These are phyloP conservation scores for Thunnus albacares DNA, from an alignment of 2,797 vertebrate genomes.

Conservation along the genomic window DNA sequence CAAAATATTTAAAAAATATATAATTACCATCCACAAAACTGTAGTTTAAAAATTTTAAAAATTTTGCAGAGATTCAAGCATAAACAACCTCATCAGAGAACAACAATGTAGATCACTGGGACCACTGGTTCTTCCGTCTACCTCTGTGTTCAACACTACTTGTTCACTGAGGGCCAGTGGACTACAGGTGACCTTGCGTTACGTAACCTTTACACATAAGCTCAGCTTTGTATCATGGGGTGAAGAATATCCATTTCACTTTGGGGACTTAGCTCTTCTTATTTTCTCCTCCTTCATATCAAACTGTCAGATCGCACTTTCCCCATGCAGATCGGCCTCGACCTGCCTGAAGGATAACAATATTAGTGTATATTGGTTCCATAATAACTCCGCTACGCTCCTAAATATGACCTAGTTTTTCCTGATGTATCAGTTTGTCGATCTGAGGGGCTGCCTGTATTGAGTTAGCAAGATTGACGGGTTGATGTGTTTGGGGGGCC, in stretches of 20 bases:
- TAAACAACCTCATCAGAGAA: not conserved
- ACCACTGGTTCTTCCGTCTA: not conserved
- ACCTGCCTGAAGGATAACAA: slow-evolving; percentile 52
- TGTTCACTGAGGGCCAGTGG: slow-evolving; percentile 29
- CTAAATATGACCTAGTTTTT: slow-evolving; percentile 62
- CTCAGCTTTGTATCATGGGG: slow-evolving; percentile 42
- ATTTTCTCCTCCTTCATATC: slow-evolving; percentile 51
- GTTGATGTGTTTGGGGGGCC: slow-evolving; percentile 41
- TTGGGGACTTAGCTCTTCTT: slow-evolving; percentile 27
- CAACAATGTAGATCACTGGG: not conserved
- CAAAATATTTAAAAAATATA: not conserved
- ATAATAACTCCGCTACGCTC: slow-evolving; percentile 51
- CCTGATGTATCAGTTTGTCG: slow-evolving; percentile 47
- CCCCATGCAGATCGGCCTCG: slow-evolving; percentile 36
- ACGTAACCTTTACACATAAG: slow-evolving; percentile 50
- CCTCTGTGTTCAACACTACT: not conserved
- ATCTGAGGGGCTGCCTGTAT: slow-evolving; percentile 68
- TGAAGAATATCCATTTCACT: slow-evolving; percentile 57
- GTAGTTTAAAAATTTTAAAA: not conserved
- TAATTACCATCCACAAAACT: not conserved
- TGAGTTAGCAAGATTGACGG: slow-evolving; percentile 72
- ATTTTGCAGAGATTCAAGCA: not conserved
- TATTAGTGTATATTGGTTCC: slow-evolving; percentile 60
- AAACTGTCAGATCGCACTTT: slow-evolving; percentile 54
- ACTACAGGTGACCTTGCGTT: slow-evolving; percentile 54